These are phyloP conservation scores for Dugesia japonica DNA, from an alignment of 2,888 invertebrate species.

Conservation along the genomic window DNA sequence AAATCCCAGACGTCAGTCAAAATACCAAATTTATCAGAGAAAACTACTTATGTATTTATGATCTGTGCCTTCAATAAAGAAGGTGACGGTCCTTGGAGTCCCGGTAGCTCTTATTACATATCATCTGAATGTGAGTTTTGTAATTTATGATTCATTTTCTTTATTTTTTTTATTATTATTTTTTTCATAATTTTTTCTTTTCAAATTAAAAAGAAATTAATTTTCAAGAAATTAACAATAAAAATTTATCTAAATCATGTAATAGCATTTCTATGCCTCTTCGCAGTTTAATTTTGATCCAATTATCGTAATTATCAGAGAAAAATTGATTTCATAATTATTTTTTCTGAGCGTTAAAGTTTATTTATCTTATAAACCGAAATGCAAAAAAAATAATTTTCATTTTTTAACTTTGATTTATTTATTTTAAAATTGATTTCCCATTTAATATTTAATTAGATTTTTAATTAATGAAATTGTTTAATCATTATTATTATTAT, in stretches of 20 bases:
- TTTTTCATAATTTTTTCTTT: not conserved
- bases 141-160: too few species aligned
- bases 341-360: slow-evolving; percentile 9
- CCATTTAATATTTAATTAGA: too few species aligned
- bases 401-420: not conserved
- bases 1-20: not conserved
- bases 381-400: not conserved
- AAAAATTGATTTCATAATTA: slow-evolving; percentile 20
- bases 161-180: not conserved
- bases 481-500: too few species aligned
- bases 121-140: not conserved
- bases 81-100: slow-evolving; percentile 20
- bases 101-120: not conserved
- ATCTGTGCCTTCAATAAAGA: slow-evolving; percentile 1
- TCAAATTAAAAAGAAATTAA: too few species aligned
- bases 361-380: slow-evolving; percentile 2
- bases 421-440: not conserved
- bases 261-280: not conserved
- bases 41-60: not conserved
- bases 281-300: slow-evolving; percentile 5
- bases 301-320: slow-evolving; percentile 16
- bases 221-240: too few species aligned
- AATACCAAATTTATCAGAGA: not conserved
- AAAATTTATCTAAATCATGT: slow-evolving; percentile 13
- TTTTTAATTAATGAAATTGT: too few species aligned